phyloP scores from a whole-genome alignment of 2,797 vertebrate species.

The Rhincodon typus region DNA sequence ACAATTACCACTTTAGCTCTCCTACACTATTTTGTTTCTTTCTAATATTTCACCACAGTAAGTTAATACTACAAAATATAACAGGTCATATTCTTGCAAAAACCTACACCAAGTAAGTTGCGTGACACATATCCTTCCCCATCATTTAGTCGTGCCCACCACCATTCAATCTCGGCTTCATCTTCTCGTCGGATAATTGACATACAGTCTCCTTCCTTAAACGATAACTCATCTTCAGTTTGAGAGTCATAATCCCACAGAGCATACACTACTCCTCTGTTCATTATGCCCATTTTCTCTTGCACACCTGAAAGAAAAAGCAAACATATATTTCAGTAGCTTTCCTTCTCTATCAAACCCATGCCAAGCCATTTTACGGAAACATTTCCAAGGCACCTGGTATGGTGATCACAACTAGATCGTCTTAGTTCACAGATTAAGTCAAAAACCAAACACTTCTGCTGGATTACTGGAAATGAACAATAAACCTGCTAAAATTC shows the following conservation, averaged over 20 bases:
- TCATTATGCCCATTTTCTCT: slow-evolving; percentile 99
- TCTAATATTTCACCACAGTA: neutral
- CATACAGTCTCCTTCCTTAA: slow-evolving; percentile 91
- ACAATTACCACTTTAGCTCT: neutral
- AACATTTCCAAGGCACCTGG: neutral
- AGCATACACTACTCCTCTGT: slow-evolving; percentile 85
- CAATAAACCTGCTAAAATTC: neutral
- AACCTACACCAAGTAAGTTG: slow-evolving; percentile 86
- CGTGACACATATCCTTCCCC: slow-evolving; percentile 82
- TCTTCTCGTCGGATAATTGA: slow-evolving; percentile 78
- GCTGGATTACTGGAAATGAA: neutral
- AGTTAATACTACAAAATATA: neutral
- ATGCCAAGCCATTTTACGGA: neutral
- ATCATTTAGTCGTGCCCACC: slow-evolving; percentile 82
- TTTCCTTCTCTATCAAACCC: neutral
- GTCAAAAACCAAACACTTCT: neutral
- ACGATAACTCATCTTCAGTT: slow-evolving; percentile 72
- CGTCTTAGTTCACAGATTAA: neutral
- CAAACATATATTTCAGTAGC: neutral
- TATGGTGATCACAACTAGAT: neutral
- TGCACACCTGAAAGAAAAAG: slow-evolving; percentile 71
- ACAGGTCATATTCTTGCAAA: neutral
- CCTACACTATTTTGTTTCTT: neutral
- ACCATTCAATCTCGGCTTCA: slow-evolving; percentile 88
- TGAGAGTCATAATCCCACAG: slow-evolving; percentile 83